phyloP scores from a whole-genome alignment of 2,113 vertebrate species.

The Dipodomys stephensi region DNA sequence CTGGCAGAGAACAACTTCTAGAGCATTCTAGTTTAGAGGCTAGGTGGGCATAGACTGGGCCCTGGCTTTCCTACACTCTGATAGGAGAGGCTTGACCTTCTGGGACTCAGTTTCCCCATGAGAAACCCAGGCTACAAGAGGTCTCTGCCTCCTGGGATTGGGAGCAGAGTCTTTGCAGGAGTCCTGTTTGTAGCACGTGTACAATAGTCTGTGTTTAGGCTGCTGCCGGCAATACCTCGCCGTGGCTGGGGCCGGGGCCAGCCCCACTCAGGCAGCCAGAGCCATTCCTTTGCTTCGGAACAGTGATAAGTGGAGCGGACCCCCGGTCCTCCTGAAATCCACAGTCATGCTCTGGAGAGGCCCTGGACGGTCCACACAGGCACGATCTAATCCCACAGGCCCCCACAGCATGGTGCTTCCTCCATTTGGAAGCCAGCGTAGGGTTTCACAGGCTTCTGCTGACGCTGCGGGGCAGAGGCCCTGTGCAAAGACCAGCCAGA shows the following conservation, averaged over 20 bases:
- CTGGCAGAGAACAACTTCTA: not conserved
- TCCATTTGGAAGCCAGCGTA: not conserved
- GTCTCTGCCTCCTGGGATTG: not conserved
- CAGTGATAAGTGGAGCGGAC: too few species aligned
- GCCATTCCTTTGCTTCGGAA: not conserved
- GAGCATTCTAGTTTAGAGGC: not conserved
- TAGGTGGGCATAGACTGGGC: accelerated
- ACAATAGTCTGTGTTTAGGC: not conserved
- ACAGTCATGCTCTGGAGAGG: too few species aligned
- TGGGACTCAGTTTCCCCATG: not conserved
- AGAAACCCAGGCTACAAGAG: not conserved
- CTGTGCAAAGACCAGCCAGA: not conserved
- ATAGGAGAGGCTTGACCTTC: not conserved
- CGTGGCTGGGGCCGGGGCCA: too few species aligned
- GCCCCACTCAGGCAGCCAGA: not conserved
- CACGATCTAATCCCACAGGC: not conserved
- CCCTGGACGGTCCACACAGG: not conserved
- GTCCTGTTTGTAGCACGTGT: too few species aligned
- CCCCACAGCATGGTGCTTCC: not conserved
- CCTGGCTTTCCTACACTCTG: accelerated
- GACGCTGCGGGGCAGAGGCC: not conserved
- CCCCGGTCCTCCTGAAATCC: too few species aligned
- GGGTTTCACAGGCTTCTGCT: not conserved
- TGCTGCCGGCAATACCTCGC: too few species aligned
- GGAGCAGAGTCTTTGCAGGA: too few species aligned